Conservation (phyloP, 1,140 invertebrate species). For the Plodia interpunctella region DNA sequence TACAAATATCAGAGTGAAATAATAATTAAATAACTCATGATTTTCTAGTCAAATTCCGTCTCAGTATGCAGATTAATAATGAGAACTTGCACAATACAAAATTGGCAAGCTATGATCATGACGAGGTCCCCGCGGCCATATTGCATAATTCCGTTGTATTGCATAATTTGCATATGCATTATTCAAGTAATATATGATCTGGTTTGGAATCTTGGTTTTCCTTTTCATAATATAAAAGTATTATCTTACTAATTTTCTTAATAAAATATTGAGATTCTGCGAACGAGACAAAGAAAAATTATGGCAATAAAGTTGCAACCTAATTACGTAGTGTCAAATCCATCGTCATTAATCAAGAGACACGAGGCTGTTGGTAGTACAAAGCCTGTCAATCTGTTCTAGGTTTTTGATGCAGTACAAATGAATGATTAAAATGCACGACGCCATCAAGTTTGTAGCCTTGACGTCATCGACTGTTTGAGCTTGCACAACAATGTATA, state of each 20-base stretch:
- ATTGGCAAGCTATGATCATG: neutral
- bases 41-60: neutral
- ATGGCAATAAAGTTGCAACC: neutral
- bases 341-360: neutral
- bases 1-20: too few species aligned
- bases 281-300: neutral
- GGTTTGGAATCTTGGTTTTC: neutral
- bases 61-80: slow-evolving; percentile 2
- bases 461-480: neutral
- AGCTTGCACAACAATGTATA: neutral
- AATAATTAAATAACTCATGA: too few species aligned
- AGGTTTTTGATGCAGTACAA: neutral
- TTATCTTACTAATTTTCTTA: neutral
- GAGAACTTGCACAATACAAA: neutral
- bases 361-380: neutral
- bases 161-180: slow-evolving; percentile 29
- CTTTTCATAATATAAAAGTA: neutral
- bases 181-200: slow-evolving; percentile 29
- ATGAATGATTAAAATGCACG: neutral
- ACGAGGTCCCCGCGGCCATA: slow-evolving; percentile 12
- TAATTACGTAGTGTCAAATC: slow-evolving; percentile 2
- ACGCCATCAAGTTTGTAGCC: neutral
- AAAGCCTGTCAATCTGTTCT: neutral
- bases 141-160: slow-evolving; percentile 28
- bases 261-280: neutral